Base-by-base conservation (phyloP, 2,888 invertebrate species). In the Sisyra terminalis region DNA sequence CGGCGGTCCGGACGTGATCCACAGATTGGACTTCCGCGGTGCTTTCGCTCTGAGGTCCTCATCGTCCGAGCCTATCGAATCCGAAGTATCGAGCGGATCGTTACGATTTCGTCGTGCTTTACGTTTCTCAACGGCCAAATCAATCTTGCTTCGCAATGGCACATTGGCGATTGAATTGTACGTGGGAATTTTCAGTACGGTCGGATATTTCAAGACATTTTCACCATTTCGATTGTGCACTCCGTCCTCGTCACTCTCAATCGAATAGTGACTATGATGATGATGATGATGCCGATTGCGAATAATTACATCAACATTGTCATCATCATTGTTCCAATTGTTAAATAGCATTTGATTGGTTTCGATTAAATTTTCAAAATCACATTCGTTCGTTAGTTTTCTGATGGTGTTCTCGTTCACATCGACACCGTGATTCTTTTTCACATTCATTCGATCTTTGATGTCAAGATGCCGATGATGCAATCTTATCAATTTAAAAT, bases 291-390 rank as follows among this genome's bases (percentile, higher is more conserved):
- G 24, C 7, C 24, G 24, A 24, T 24, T 24, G 7, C 24, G 24
- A 24, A 24, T 7, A 24, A 24, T 24, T 24, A 24, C 24, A 24
- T 24, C 24, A 7, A 24, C 24, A 24, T 24, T 24, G 3, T 24
- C 24, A 24, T 24, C 24, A 24, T 24, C 24, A 24, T 24, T 24
- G 7, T 24, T 24, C 24, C 24, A 24, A 5, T 24, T 24, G 3
- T 68, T 67, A 63, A 68, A 69, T 58, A 69, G 66, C 58, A 69
- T 69, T 58, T 69, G 67, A 56, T 69, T 69, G 54, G 68, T 67
- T 17, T 68, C 67, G 36, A 69, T 69, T 50, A 69, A 58, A 55
- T 69, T 69, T 51, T 69, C 69, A 52, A 69, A 69, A 53, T 69
- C 66, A 52, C 67, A 67, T 50, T 68, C 67, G 48, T 62, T 63